A percentile compares a stretch with the other conserved stretches of the same genome.
Evolutionary conservation across 2,888 invertebrate species (phyloP).

Genomic region (Miltochrista miniata): DNA sequence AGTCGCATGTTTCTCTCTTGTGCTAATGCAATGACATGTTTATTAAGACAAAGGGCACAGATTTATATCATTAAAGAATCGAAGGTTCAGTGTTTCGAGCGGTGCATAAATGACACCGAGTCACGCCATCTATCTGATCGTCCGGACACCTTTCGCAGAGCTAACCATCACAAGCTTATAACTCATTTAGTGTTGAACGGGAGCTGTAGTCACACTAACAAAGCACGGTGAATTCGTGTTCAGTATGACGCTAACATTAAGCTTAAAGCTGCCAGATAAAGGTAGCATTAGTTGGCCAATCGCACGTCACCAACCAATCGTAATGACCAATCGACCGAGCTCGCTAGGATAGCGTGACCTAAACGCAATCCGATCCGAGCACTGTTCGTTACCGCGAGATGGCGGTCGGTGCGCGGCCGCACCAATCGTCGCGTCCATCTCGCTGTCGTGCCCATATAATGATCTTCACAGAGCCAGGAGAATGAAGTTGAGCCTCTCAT

Average conservation of each 20-base stretch:
- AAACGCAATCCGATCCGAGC: constrained; percentile 78
- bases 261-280: constrained; percentile 67
- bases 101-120: constrained; percentile 77
- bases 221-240: constrained; percentile 70
- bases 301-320: constrained; percentile 72
- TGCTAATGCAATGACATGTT: constrained; percentile 72
- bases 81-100: constrained; percentile 72
- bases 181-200: constrained; percentile 80
- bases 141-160: constrained; percentile 64
- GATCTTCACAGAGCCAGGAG: constrained; percentile 83
- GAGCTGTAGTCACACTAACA: constrained; percentile 76
- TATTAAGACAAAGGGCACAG: constrained; percentile 80
- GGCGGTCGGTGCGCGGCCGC: constrained; percentile 71
- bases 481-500: constrained; percentile 84
- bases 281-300: constrained; percentile 71
- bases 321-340: constrained; percentile 74
- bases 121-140: constrained; percentile 82
- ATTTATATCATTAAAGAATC: constrained; percentile 82
- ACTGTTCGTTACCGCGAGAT: constrained; percentile 82
- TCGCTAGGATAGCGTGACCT: constrained; percentile 82
- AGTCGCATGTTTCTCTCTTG: constrained; percentile 66
- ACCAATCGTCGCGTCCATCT: constrained; percentile 82
- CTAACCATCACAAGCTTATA: constrained; percentile 77
- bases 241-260: constrained; percentile 74
- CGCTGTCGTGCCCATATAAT: constrained; percentile 83